Evolutionary conservation across 2,113 vertebrate genomes (phyloP), one percentile per base, ranked within the genome.

Genomic region (Rhinolophus ferrumequinum): DNA sequence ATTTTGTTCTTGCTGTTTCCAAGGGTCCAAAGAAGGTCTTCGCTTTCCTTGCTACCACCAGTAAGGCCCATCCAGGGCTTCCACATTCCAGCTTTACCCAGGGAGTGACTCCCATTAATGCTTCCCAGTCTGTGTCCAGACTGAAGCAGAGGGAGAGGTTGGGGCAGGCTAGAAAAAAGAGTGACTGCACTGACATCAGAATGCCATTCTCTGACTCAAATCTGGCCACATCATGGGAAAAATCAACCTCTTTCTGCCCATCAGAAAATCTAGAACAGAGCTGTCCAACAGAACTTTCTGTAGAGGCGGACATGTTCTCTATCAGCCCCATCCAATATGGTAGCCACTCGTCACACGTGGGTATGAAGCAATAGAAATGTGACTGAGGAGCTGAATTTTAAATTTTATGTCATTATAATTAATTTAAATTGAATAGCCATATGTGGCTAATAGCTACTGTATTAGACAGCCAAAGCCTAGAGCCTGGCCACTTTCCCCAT

Each of bases 361-460:
- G 1, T 4, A 2, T 5, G 22, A 3, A 50, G 41, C 44, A 44
- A 22, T 35, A 15, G 16, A 67, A 77, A 38, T 30, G 2, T 47
- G 69, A 62, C 75, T 22, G 24, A 77, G 47, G 24, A 83, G 35
- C 16, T 52, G 22, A 35, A 22, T 72, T 84, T 69, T 41, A 76
- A 30, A 28, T 82, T 94, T 60, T 14, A 54, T 76, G 86, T 82
- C 5, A 9, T n/a, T 66, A 52, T 70, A 62, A 44, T 83, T 91
- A n/a, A 88, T 26, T 75, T 86, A 52, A 72, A 26, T 52, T 70
- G 58, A 77, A 69, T 24, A 54, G 64, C 35, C 11, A 8, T 6
- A 18, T 16, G 30, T 44, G 66, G 24, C 56, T 26, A 82, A 30
- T 41, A 50, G 77, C 83, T 58, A 28, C 86, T 69, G 4, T n/a